Conservation (phyloP, 2,888 invertebrate species). For the Adelphocoris suturalis region DNA sequence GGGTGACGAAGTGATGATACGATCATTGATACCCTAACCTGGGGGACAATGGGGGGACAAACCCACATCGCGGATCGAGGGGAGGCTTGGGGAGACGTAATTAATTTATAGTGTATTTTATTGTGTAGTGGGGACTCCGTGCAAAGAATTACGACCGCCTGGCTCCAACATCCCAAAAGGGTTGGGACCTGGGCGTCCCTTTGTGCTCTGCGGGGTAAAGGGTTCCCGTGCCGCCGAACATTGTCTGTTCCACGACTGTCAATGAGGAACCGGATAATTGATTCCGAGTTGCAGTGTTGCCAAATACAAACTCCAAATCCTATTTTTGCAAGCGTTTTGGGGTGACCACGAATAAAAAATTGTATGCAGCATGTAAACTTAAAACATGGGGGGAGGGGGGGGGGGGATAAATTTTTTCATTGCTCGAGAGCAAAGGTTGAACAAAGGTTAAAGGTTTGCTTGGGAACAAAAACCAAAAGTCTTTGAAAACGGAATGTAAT, state of each 20-base stretch:
- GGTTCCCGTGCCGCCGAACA: background rate
- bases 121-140: background rate
- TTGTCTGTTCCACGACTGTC: background rate
- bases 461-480: no score
- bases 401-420: no score
- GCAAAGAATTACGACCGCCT: constrained; percentile 60
- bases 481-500: no score
- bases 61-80: background rate
- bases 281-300: no score
- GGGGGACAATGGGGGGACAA: background rate
- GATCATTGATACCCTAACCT: background rate
- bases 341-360: no score
- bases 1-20: constrained; percentile 19
- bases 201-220: background rate
- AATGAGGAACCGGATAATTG: background rate
- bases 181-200: background rate
- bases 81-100: background rate
- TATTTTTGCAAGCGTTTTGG: no score
- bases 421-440: no score
- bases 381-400: no score
- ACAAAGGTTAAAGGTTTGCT: no score
- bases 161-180: constrained; percentile 42
- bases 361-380: no score
- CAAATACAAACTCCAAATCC: no score
- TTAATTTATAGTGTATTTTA: constrained; percentile 62